Percentiles rank a stretch among this genome's conserved stretches.
Evolutionary conservation across 2,797 vertebrate species (phyloP).

Genomic region (Morus bassanus): DNA sequence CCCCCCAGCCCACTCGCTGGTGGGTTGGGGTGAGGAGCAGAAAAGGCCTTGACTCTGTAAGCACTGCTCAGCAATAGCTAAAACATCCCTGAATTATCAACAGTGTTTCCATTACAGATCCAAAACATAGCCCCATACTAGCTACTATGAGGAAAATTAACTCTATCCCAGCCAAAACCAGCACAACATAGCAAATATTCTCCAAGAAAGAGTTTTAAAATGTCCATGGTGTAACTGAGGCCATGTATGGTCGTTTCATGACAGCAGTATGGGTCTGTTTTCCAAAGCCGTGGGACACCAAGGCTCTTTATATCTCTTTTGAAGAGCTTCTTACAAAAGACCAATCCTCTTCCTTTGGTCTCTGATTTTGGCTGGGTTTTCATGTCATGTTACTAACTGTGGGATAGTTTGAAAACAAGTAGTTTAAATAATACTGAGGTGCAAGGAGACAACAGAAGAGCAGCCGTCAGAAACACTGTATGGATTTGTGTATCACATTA

Average conservation of each 20-base stretch:
- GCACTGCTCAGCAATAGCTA: not conserved
- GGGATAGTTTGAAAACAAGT: not conserved
- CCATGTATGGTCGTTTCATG: not conserved
- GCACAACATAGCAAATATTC: not conserved
- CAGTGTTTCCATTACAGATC: not conserved
- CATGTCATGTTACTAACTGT: not conserved
- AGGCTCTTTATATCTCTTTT: not conserved
- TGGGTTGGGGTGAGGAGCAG: not conserved
- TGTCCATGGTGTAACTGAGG: fast-evolving
- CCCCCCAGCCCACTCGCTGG: not conserved
- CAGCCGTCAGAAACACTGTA: not conserved
- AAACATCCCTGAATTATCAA: not conserved
- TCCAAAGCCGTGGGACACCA: not conserved
- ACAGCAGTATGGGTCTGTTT: not conserved
- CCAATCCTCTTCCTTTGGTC: not conserved
- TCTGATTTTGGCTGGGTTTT: not conserved
- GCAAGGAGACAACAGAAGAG: not conserved
- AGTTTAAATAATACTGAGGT: not conserved
- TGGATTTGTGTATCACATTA: not conserved
- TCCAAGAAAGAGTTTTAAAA: not conserved
- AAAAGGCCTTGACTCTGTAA: not conserved
- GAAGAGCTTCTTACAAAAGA: not conserved
- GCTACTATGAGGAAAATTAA: not conserved
- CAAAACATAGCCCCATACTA: not conserved
- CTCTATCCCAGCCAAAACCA: not conserved